Evolutionary conservation across 2,888 invertebrate genomes (phyloP).

Genomic region (Metalampra italica): DNA sequence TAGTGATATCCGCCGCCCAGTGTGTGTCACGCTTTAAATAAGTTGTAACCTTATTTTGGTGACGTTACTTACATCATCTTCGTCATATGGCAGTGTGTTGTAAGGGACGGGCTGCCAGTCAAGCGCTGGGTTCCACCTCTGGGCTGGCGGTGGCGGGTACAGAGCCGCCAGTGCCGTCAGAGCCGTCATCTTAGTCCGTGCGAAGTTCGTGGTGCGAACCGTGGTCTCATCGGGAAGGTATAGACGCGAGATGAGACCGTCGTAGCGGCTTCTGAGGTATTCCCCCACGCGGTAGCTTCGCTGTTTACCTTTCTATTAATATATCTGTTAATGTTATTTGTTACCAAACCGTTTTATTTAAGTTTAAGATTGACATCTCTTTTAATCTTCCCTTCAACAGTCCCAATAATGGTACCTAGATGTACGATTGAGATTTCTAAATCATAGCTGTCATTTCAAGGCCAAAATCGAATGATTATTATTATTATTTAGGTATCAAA

Average conservation of each 20-base stretch:
- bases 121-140: slow-evolving; percentile 77
- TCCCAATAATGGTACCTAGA: no score
- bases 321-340: neutral
- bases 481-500: no score
- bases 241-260: slow-evolving; percentile 56
- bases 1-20: no score
- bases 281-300: slow-evolving; percentile 69
- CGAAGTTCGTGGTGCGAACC: slow-evolving; percentile 82
- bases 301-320: slow-evolving; percentile 69
- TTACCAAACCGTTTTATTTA: neutral
- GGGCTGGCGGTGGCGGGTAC: slow-evolving; percentile 78
- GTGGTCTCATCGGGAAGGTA: slow-evolving; percentile 70
- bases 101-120: slow-evolving; percentile 85
- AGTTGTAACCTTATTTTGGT: no score
- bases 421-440: no score
- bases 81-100: slow-evolving; percentile 42
- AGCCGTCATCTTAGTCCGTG: slow-evolving; percentile 86
- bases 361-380: no score
- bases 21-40: no score
- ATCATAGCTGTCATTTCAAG: no score
- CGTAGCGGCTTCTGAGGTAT: slow-evolving; percentile 64
- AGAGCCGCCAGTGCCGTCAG: slow-evolving; percentile 83
- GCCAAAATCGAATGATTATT: no score
- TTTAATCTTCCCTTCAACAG: no score
- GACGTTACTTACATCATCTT: slow-evolving; percentile 58